Conservation (phyloP, 2,888 invertebrate species). For the Troides oblongomaculatus region DNA sequence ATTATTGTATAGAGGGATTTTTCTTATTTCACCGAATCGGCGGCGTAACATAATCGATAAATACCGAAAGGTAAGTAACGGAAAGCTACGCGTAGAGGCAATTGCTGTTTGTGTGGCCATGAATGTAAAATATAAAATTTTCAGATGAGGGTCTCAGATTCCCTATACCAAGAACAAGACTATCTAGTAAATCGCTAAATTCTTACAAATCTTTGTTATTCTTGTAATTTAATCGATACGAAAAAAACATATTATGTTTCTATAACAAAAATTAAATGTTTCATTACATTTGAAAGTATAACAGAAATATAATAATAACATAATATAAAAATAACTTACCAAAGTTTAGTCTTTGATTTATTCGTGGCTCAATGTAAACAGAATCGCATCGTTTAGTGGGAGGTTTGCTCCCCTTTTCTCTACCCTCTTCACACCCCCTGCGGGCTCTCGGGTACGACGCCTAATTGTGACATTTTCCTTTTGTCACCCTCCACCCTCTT, state of each 20-base stretch:
- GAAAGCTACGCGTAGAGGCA: conserved; percentile 57
- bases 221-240: too few species aligned
- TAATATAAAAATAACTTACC: conserved; percentile 64
- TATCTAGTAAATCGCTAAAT: too few species aligned
- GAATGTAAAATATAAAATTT: conserved; percentile 52
- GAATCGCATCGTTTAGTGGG: conserved; percentile 46
- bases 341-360: conserved; percentile 57
- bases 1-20: conserved; percentile 7
- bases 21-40: conserved; percentile 7
- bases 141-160: conserved; percentile 46
- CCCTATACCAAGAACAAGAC: conserved; percentile 46
- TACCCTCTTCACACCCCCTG: conserved; percentile 35
- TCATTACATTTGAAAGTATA: too few species aligned
- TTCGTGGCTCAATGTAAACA: conserved; percentile 65
- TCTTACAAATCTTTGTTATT: too few species aligned
- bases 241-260: too few species aligned
- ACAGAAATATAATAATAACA: conserved; percentile 7
- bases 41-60: conserved; percentile 13
- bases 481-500: conserved; percentile 43
- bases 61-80: conserved; percentile 26
- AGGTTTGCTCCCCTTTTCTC: conserved; percentile 33
- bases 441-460: conserved; percentile 38
- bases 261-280: too few species aligned
- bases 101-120: conserved; percentile 44
- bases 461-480: conserved; percentile 71